Percentiles rank a stretch among this genome's conserved stretches.
phyloP scores from a whole-genome alignment of 2,113 vertebrate species.

The Tetrao urogallus region DNA sequence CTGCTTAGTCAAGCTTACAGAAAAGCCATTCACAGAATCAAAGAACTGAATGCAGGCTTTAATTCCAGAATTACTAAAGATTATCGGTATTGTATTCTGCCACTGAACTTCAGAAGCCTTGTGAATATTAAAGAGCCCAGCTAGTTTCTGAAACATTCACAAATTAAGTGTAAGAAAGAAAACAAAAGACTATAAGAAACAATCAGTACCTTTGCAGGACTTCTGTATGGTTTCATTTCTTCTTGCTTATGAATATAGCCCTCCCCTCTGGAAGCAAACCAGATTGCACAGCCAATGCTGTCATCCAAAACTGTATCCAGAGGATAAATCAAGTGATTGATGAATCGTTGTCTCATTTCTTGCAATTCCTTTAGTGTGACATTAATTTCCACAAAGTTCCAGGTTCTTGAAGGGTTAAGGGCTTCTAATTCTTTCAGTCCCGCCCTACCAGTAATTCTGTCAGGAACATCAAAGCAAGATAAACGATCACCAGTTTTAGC shows the following conservation, averaged over 20 bases:
- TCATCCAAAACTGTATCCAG: slow-evolving; percentile 93
- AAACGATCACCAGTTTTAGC: background rate
- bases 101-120: background rate
- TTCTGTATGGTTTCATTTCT: slow-evolving; percentile 76
- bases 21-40: background rate
- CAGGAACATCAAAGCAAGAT: slow-evolving; percentile 83
- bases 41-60: background rate
- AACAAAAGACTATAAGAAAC: background rate
- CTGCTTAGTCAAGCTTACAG: background rate
- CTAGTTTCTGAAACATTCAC: background rate
- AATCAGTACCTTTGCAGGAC: slow-evolving; percentile 85
- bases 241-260: slow-evolving; percentile 75
- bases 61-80: background rate
- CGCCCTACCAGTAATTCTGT: slow-evolving; percentile 88
- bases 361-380: slow-evolving; percentile 87
- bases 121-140: background rate
- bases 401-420: slow-evolving; percentile 83
- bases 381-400: slow-evolving; percentile 97
- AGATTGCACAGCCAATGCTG: slow-evolving; percentile 95
- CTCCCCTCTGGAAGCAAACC: slow-evolving; percentile 92
- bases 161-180: background rate
- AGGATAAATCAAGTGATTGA: slow-evolving; percentile 87
- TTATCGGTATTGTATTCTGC: background rate
- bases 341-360: slow-evolving; percentile 74
- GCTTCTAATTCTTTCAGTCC: slow-evolving; percentile 86